Evolutionary conservation across 1,140 invertebrate species (phyloP).

Genomic region (Aporrectodea caliginosa): DNA sequence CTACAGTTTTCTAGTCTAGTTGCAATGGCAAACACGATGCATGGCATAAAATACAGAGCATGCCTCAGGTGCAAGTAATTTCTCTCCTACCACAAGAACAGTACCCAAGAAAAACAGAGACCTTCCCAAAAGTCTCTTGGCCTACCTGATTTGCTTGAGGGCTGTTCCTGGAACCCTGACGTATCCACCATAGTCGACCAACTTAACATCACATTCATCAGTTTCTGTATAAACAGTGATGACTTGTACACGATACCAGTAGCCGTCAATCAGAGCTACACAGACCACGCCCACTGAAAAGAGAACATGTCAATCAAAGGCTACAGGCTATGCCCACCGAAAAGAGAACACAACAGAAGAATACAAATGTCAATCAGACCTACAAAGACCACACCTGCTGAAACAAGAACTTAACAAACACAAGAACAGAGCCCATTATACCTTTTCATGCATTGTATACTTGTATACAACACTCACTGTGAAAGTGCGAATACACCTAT

Average conservation of each 20-base stretch:
- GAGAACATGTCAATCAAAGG: not conserved
- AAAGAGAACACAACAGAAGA: not conserved
- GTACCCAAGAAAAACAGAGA: too few relatives aligned
- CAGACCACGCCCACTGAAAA: constrained; percentile 76
- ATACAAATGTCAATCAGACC: too few relatives aligned
- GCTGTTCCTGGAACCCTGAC: constrained; percentile 67
- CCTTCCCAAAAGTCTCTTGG: too few relatives aligned
- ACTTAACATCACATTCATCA: constrained; percentile 71
- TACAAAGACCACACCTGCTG: too few relatives aligned
- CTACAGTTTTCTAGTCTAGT: too few relatives aligned
- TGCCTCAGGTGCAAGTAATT: too few relatives aligned
- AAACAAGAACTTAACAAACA: not conserved
- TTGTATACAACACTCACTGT: too few relatives aligned
- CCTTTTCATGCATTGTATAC: too few relatives aligned
- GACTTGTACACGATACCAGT: constrained; percentile 85
- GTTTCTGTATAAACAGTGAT: constrained; percentile 61
- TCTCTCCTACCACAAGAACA: too few relatives aligned
- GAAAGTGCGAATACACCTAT: too few relatives aligned
- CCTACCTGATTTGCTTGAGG: constrained; percentile 74
- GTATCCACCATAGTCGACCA: constrained; percentile 92
- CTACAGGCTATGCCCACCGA: not conserved
- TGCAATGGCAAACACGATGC: too few relatives aligned
- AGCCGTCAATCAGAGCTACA: constrained; percentile 70
- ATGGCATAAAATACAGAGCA: too few relatives aligned
- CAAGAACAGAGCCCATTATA: not conserved